A percentile compares a stretch with the other conserved stretches of the same genome.
These are phyloP conservation scores for Lycocerus yunnanus DNA, from an alignment of 2,888 invertebrate genomes.

Conservation along the genomic window DNA sequence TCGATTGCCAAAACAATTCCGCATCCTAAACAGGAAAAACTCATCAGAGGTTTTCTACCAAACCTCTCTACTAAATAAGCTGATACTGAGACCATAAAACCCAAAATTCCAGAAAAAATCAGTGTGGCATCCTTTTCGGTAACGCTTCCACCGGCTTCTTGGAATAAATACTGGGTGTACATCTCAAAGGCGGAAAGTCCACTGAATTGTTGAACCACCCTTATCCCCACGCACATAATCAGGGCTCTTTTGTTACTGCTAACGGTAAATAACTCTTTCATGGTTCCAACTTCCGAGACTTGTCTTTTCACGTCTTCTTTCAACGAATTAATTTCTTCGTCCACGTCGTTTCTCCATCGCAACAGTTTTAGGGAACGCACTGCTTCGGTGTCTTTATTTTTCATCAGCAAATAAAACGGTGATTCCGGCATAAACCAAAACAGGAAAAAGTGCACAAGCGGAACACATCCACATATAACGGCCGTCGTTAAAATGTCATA, in stretches of 20 bases:
- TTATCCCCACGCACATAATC: conserved; percentile 35
- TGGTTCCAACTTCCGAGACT: conserved; percentile 41
- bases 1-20: conserved; percentile 37
- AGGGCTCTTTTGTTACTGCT: conserved; percentile 43
- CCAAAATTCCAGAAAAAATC: conserved; percentile 37
- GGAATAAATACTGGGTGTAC: conserved; percentile 47
- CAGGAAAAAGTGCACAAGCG: conserved; percentile 60
- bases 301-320: conserved; percentile 43
- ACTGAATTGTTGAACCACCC: conserved; percentile 43
- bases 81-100: conserved; percentile 27
- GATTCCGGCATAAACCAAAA: conserved; percentile 67
- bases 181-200: conserved; percentile 42
- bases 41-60: conserved; percentile 42
- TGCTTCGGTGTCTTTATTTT: conserved; percentile 38
- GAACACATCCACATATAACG: conserved; percentile 61
- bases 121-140: conserved; percentile 43
- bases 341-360: conserved; percentile 39
- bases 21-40: conserved; percentile 39
- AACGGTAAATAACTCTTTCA: conserved; percentile 41
- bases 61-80: conserved; percentile 41
- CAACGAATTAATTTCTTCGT: conserved; percentile 39
- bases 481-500: conserved; percentile 60
- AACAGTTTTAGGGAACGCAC: conserved; percentile 38
- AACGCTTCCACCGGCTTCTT: conserved; percentile 46
- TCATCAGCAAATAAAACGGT: conserved; percentile 43